Conservation (phyloP, 2,797 vertebrate genomes). For the Monodelphis domestica region DNA sequence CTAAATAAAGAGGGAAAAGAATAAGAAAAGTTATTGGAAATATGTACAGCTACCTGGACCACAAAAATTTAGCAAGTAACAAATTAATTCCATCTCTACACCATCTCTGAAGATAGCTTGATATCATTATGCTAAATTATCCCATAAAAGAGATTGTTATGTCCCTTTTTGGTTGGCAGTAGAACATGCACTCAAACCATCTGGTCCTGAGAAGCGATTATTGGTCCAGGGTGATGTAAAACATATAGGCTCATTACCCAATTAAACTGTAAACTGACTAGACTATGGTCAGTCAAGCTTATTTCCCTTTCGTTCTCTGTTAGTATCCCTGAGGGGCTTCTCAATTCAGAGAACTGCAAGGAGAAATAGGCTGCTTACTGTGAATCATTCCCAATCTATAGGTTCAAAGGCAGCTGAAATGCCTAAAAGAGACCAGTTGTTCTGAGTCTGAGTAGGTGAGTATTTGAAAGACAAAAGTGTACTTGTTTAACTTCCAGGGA, state of each 20-base stretch:
- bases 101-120: constrained; percentile 11
- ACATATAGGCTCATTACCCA: constrained; percentile 58
- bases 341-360: constrained; percentile 75
- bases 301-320: constrained; percentile 63
- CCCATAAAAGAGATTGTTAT: constrained; percentile 54
- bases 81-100: constrained; percentile 14
- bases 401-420: constrained; percentile 74
- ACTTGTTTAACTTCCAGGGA: constrained; percentile 69
- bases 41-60: constrained; percentile 9
- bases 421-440: constrained; percentile 74
- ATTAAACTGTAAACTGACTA: constrained; percentile 62
- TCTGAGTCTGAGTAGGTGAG: constrained; percentile 62
- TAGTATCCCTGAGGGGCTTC: constrained; percentile 64
- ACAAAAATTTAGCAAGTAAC: constrained; percentile 4
- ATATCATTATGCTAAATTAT: constrained; percentile 19
- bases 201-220: constrained; percentile 51
- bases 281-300: constrained; percentile 35
- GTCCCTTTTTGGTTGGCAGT: constrained; percentile 18
- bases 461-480: constrained; percentile 75
- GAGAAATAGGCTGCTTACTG: constrained; percentile 73
- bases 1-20: background rate
- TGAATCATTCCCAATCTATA: constrained; percentile 73
- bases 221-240: constrained; percentile 52
- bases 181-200: constrained; percentile 57
- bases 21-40: constrained; percentile 9